Evolutionary conservation across 2,113 vertebrate species (phyloP).

Genomic region (Chaetodon auriga): DNA sequence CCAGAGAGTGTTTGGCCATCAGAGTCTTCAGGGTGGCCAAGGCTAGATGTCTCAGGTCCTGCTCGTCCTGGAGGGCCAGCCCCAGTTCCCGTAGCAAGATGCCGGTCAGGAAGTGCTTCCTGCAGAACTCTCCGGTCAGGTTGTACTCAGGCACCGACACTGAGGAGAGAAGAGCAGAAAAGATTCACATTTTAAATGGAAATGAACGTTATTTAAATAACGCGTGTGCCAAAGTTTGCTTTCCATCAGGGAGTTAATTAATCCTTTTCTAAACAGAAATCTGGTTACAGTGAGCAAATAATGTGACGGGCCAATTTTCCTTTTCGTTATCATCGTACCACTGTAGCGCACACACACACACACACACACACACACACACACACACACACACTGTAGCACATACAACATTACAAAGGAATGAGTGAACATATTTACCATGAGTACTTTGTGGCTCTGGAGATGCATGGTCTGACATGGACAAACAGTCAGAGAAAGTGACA

Average conservation of each 20-base stretch:
- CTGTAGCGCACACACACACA: slow-evolving; percentile 22
- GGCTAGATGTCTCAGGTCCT: slow-evolving; percentile 95
- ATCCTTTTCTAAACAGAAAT: slow-evolving; percentile 29
- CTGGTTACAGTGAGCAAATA: slow-evolving; percentile 41
- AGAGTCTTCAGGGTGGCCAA: slow-evolving; percentile 94
- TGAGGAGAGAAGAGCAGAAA: slow-evolving; percentile 28
- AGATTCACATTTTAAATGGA: slow-evolving; percentile 15
- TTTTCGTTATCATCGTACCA: background rate
- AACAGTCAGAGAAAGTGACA: slow-evolving; percentile 56
- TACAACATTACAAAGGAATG: slow-evolving; percentile 37
- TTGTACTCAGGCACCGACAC: slow-evolving; percentile 95
- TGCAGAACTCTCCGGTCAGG: slow-evolving; percentile 96
- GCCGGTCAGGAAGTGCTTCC: slow-evolving; percentile 96
- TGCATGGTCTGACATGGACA: slow-evolving; percentile 81
- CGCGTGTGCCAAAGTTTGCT: slow-evolving; percentile 25
- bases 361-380: slow-evolving; percentile 24
- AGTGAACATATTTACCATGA: slow-evolving; percentile 83
- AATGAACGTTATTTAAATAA: slow-evolving; percentile 31
- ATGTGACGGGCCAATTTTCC: slow-evolving; percentile 9
- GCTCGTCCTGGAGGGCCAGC: slow-evolving; percentile 96
- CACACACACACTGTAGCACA: slow-evolving; percentile 17
- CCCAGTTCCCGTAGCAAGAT: slow-evolving; percentile 95
- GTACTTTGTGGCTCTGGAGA: slow-evolving; percentile 79
- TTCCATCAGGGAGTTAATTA: slow-evolving; percentile 23
- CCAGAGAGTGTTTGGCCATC: slow-evolving; percentile 98